These are phyloP conservation scores for Acanthopagrus latus DNA, from an alignment of 2,797 vertebrate species.

Conservation along the genomic window DNA sequence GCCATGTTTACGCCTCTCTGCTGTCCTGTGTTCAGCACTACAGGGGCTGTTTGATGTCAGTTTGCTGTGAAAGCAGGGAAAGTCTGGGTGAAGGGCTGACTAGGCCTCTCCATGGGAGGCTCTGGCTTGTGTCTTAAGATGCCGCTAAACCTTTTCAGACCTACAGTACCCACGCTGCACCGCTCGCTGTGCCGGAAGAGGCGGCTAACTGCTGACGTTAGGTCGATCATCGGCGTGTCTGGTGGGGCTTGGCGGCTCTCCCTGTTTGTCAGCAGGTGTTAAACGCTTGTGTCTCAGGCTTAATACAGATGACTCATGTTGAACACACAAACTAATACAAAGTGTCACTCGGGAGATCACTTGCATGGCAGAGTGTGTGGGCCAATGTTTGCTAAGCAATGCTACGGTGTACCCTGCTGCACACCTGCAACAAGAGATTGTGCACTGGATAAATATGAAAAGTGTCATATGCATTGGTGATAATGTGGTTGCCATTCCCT, in stretches of 20 bases:
- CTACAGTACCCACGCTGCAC: constrained; percentile 22
- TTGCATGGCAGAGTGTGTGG: background rate
- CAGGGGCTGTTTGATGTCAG: constrained; percentile 62
- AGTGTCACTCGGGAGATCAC: background rate
- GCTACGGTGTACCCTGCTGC: background rate
- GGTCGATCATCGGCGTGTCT: constrained; percentile 17
- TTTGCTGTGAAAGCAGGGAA: constrained; percentile 46
- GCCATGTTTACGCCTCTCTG: constrained; percentile 53
- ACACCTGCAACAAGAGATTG: background rate
- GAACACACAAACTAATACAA: constrained; percentile 4
- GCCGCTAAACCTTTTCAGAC: constrained; percentile 66
- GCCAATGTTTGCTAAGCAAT: background rate
- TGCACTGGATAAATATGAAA: background rate
- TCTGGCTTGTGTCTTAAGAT: constrained; percentile 52
- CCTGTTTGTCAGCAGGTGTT: constrained; percentile 27
- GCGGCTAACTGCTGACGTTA: constrained; percentile 31
- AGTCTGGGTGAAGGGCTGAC: constrained; percentile 54
- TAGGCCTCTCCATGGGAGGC: constrained; percentile 56
- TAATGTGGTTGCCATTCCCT: background rate
- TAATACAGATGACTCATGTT: constrained; percentile 3
- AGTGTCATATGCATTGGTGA: background rate
- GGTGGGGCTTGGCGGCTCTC: background rate
- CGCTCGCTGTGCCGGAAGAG: constrained; percentile 37
- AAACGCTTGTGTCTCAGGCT: constrained; percentile 1
- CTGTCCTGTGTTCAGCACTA: constrained; percentile 55